Conservation (phyloP, 2,797 vertebrate genomes). For the Semotilus atromaculatus region DNA sequence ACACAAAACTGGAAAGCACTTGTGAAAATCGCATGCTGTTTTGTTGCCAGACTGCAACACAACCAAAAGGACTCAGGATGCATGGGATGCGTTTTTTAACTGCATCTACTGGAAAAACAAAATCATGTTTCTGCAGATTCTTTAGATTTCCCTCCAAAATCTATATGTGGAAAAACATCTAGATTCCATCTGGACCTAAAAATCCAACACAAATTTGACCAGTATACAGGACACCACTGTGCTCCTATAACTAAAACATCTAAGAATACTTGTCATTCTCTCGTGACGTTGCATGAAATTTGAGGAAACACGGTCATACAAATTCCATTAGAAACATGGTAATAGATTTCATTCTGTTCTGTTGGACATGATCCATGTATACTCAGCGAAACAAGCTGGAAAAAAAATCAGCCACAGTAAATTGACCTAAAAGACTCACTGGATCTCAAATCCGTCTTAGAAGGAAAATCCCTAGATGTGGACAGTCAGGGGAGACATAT, state of each 20-base stretch:
- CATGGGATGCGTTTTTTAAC: neutral
- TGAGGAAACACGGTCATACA: neutral
- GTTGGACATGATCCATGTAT: neutral
- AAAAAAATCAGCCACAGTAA: slow-evolving; percentile 9
- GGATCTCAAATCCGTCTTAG: slow-evolving; percentile 8
- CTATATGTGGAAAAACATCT: neutral
- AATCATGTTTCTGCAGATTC: neutral
- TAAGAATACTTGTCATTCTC: neutral
- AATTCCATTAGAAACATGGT: neutral
- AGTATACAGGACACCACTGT: neutral
- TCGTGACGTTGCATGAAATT: neutral
- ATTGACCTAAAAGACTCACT: neutral
- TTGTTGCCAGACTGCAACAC: neutral
- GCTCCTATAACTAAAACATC: slow-evolving; percentile 4
- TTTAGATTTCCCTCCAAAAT: neutral
- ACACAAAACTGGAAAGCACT: neutral
- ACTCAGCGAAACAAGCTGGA: neutral
- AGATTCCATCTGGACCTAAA: neutral
- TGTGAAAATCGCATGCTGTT: neutral
- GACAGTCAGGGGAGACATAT: neutral
- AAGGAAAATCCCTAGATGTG: neutral
- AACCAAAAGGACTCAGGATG: neutral
- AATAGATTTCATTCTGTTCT: neutral
- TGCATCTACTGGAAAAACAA: neutral
- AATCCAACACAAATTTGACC: neutral